Conservation (phyloP, 2,888 invertebrate genomes). For the Bembecia ichneumoniformis region DNA sequence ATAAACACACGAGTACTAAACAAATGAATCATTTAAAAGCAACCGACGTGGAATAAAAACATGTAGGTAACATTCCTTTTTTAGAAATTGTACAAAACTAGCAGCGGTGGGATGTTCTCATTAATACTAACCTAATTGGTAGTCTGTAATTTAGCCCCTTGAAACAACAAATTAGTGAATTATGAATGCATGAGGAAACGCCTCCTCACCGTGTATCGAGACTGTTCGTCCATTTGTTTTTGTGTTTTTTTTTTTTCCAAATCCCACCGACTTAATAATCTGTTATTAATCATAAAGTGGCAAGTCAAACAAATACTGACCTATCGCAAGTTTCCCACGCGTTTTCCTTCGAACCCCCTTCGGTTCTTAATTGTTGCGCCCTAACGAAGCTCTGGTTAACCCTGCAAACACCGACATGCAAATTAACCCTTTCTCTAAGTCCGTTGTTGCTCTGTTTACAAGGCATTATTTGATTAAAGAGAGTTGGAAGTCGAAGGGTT, state of each 20-base stretch:
- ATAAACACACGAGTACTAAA: too few relatives aligned
- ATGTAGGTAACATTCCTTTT: background rate
- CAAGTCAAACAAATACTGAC: constrained; percentile 32
- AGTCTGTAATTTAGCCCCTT: constrained; percentile 58
- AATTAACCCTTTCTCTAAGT: constrained; percentile 67
- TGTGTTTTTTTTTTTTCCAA: constrained; percentile 18
- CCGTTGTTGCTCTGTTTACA: constrained; percentile 59
- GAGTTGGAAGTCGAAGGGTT: constrained; percentile 37
- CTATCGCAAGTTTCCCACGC: constrained; percentile 59
- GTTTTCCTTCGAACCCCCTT: constrained; percentile 41
- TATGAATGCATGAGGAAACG: constrained; percentile 61
- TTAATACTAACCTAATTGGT: constrained; percentile 69
- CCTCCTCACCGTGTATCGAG: constrained; percentile 47
- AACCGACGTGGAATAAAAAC: background rate
- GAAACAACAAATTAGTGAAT: constrained; percentile 68
- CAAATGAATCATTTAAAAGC: too few relatives aligned
- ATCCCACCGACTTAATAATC: background rate
- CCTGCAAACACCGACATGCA: constrained; percentile 63
- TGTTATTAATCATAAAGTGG: background rate
- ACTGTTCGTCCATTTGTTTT: constrained; percentile 63
- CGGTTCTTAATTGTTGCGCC: constrained; percentile 56
- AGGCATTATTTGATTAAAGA: constrained; percentile 66
- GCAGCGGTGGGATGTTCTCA: constrained; percentile 36
- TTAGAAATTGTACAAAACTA: constrained; percentile 32
- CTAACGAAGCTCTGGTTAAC: constrained; percentile 69